A percentile compares a stretch with the other conserved stretches of the same genome.
These are phyloP conservation scores for Silurus meridionalis DNA, from an alignment of 2,113 vertebrate species.

Conservation along the genomic window DNA sequence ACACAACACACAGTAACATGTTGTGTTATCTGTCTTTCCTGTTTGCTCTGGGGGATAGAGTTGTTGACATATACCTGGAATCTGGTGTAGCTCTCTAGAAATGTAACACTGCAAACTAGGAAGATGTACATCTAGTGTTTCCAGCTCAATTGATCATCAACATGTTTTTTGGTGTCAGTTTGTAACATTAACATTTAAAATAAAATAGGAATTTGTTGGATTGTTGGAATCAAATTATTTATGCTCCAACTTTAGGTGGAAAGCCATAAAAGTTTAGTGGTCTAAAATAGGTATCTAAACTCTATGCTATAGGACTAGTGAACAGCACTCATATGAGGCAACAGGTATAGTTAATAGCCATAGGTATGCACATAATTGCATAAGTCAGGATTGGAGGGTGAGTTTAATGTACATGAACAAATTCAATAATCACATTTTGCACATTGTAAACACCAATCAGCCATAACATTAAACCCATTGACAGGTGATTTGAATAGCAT, in stretches of 20 bases:
- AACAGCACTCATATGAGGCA: background rate
- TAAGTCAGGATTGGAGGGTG: background rate
- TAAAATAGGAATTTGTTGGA: no score
- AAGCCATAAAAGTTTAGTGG: background rate
- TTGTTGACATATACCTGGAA: background rate
- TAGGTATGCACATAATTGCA: background rate
- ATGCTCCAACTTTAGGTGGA: background rate
- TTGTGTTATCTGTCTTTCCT: slow-evolving; percentile 37
- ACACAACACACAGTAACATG: slow-evolving; percentile 24
- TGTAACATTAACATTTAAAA: background rate
- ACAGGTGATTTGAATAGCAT: no score
- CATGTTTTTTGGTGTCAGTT: background rate
- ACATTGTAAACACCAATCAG: no score
- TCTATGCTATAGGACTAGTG: background rate
- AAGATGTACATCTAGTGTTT: background rate
- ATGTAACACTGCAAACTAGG: background rate
- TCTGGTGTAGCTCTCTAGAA: background rate
- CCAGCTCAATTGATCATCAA: background rate
- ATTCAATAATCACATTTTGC: background rate
- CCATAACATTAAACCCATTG: no score
- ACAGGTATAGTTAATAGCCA: background rate
- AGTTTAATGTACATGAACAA: background rate
- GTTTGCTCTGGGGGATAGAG: background rate
- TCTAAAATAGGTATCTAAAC: background rate
- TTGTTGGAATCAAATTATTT: background rate